A percentile compares a stretch with the other conserved stretches of the same genome.
phyloP scores from a whole-genome alignment of 37 sponge, comb jelly and placozoan species.

The Agelas oroides region DNA sequence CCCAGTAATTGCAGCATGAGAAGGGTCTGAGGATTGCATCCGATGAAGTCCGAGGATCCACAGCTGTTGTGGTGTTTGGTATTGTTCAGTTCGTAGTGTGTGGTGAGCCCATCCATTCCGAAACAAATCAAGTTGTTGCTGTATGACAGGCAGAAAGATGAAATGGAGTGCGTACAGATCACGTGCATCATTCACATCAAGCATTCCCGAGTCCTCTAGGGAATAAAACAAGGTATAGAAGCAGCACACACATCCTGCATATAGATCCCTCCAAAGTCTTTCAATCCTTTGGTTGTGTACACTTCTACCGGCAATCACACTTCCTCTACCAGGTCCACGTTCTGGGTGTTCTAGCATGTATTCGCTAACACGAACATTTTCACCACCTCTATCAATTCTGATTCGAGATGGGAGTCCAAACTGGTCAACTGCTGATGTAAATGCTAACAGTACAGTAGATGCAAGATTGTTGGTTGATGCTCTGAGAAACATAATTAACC shows the following conservation, averaged over 20 bases:
- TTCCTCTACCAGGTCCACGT: conserved; percentile 66
- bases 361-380: no score
- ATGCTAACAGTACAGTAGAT: no score
- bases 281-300: conserved; percentile 84
- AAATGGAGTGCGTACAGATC: conserved; percentile 70
- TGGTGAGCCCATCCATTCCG: no score
- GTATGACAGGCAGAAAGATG: conserved; percentile 47
- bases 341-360: conserved; percentile 73
- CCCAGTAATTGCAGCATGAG: no score
- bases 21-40: no score
- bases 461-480: no score
- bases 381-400: no score
- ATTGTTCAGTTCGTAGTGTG: conserved; percentile 37
- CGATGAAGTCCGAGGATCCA: no score
- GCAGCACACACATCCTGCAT: conserved; percentile 51
- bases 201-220: conserved; percentile 49
- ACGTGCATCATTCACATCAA: conserved; percentile 18
- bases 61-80: conserved; percentile 9
- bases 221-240: conserved; percentile 59
- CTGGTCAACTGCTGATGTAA: no score
- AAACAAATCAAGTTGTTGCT: conserved; percentile 46
- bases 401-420: no score
- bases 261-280: conserved; percentile 72
- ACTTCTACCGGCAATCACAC: conserved; percentile 73
- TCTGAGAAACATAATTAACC: no score